Conservation (phyloP, 92 coral and sea anemone species). For the Epizoanthus ramosus region DNA sequence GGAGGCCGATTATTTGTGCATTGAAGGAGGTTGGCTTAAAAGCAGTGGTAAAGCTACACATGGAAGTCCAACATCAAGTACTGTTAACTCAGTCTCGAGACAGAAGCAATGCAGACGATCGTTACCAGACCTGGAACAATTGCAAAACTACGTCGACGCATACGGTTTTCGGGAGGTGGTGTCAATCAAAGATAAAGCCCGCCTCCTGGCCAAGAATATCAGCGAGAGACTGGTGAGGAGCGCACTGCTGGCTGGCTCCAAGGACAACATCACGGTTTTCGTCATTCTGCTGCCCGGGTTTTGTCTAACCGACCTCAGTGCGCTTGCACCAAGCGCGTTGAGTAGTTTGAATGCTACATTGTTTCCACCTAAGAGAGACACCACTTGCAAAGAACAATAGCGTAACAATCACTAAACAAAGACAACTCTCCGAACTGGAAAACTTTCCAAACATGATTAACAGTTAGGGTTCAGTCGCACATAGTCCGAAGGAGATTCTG, state of each 20-base stretch:
- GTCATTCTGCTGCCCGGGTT: constrained; percentile 89
- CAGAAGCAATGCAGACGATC: constrained; percentile 59
- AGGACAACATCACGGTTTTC: constrained; percentile 77
- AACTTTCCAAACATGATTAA: no score
- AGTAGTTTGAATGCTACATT: constrained; percentile 4
- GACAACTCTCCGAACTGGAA: no score
- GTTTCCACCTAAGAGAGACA: not conserved
- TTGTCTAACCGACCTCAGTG: constrained; percentile 63
- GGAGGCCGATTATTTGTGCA: not conserved
- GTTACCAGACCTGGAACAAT: constrained; percentile 59
- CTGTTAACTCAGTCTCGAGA: not conserved
- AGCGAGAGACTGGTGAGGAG: constrained; percentile 87
- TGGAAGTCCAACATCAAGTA: not conserved
- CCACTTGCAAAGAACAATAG: not conserved
- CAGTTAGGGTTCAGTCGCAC: no score
- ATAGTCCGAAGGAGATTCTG: no score
- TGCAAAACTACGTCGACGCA: constrained; percentile 33
- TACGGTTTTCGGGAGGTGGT: constrained; percentile 26
- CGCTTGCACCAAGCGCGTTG: constrained; percentile 53
- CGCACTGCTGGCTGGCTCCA: constrained; percentile 90
- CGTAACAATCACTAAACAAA: not conserved
- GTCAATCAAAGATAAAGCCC: constrained; percentile 68
- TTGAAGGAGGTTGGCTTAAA: not conserved
- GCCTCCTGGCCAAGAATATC: constrained; percentile 75
- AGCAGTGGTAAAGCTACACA: not conserved